A percentile compares a stretch with the other conserved stretches of the same genome.
Evolutionary conservation across 2,888 invertebrate species (phyloP).

Genomic region (Cataglyphis rosenhaueri): DNA sequence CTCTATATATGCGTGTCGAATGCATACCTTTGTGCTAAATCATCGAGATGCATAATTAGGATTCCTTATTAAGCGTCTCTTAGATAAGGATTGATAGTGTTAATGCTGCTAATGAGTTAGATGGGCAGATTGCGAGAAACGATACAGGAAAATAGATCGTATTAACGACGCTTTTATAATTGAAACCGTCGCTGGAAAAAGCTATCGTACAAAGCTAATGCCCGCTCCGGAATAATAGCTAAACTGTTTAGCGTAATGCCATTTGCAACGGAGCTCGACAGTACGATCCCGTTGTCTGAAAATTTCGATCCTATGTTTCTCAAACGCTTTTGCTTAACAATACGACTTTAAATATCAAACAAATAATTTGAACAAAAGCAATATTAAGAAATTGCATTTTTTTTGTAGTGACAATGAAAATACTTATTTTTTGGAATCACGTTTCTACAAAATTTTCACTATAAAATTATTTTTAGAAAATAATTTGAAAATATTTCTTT

Average conservation of each 20-base stretch:
- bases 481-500: background rate
- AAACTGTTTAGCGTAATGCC: conserved; percentile 46
- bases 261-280: conserved; percentile 30
- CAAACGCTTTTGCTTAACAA: background rate
- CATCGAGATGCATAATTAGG: conserved; percentile 33
- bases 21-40: conserved; percentile 32
- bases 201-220: conserved; percentile 30
- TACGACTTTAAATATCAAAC: background rate
- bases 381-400: background rate
- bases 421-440: background rate
- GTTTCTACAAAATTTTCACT: background rate
- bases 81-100: conserved; percentile 13
- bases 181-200: conserved; percentile 14
- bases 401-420: background rate
- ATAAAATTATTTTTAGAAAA: background rate
- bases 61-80: background rate
- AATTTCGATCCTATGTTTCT: conserved; percentile 18
- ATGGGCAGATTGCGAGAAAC: conserved; percentile 9
- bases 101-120: conserved; percentile 42
- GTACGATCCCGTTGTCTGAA: conserved; percentile 28
- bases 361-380: background rate
- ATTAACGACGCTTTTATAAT: conserved; percentile 48
- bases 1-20: background rate
- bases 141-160: conserved; percentile 14
- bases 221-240: conserved; percentile 28